These are phyloP conservation scores for Euzophera pinguis DNA, from an alignment of 2,888 invertebrate species.

Conservation along the genomic window DNA sequence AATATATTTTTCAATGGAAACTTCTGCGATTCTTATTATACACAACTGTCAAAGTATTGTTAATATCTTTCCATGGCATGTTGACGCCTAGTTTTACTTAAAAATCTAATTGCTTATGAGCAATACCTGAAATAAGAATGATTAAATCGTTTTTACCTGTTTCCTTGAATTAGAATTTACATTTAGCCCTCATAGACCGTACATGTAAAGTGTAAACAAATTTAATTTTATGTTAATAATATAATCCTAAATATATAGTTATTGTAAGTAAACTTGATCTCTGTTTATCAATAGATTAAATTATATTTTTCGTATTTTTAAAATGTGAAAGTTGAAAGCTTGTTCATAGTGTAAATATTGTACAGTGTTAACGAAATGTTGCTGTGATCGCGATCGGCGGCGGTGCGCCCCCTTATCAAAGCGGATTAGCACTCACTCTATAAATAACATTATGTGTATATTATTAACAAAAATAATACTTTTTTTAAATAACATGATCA, in stretches of 20 bases:
- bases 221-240: slow-evolving; percentile 32
- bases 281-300: slow-evolving; percentile 62
- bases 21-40: too few relatives aligned
- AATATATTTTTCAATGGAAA: too few relatives aligned
- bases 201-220: slow-evolving; percentile 29
- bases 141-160: too few relatives aligned
- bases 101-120: too few relatives aligned
- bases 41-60: too few relatives aligned
- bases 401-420: slow-evolving; percentile 18
- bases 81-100: too few relatives aligned
- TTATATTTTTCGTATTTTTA: slow-evolving; percentile 71
- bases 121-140: too few relatives aligned
- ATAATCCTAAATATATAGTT: slow-evolving; percentile 26
- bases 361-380: slow-evolving; percentile 65
- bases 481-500: too few relatives aligned
- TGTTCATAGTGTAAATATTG: slow-evolving; percentile 63
- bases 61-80: too few relatives aligned
- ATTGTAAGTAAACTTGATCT: slow-evolving; percentile 64
- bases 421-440: background rate
- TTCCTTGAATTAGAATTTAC: background rate
- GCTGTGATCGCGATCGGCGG: slow-evolving; percentile 45
- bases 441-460: too few relatives aligned
- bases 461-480: too few relatives aligned
- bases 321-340: slow-evolving; percentile 45
- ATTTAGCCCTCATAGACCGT: slow-evolving; percentile 16